Conservation (phyloP, 2,797 vertebrate genomes). For the Anguilla pacifica region DNA sequence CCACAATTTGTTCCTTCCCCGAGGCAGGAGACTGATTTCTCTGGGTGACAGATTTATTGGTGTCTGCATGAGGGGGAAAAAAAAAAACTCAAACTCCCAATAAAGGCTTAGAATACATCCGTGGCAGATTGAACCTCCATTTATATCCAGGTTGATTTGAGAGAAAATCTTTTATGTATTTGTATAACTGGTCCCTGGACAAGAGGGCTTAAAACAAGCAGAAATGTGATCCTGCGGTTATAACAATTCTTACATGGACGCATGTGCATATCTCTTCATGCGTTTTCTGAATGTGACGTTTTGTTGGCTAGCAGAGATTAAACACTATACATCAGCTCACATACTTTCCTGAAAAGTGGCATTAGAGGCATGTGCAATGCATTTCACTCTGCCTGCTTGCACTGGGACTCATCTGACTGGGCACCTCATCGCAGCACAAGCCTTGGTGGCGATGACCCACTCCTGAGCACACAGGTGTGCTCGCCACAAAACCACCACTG, state of each 20-base stretch:
- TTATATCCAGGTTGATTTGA: slow-evolving; percentile 71
- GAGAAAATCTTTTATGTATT: slow-evolving; percentile 68
- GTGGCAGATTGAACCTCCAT: slow-evolving; percentile 75
- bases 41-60: slow-evolving; percentile 91
- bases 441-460: slow-evolving; percentile 33
- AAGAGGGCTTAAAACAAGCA: slow-evolving; percentile 31
- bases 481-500: slow-evolving; percentile 71
- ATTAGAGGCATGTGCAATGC: slow-evolving; percentile 65
- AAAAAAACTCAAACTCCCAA: slow-evolving; percentile 74
- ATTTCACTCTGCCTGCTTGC: slow-evolving; percentile 51
- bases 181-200: slow-evolving; percentile 49
- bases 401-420: slow-evolving; percentile 68
- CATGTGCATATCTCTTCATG: slow-evolving; percentile 1
- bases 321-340: neutral
- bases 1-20: slow-evolving; percentile 87
- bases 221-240: slow-evolving; percentile 26
- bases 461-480: slow-evolving; percentile 54
- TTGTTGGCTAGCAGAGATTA: neutral
- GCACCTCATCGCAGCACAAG: slow-evolving; percentile 21
- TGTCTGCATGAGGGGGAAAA: slow-evolving; percentile 77
- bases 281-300: slow-evolving; percentile 15
- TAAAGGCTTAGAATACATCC: slow-evolving; percentile 75
- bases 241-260: slow-evolving; percentile 23
- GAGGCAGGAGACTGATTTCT: slow-evolving; percentile 83
- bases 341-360: slow-evolving; percentile 52